Evolutionary conservation across 1,140 invertebrate species (phyloP), one percentile per base, ranked within the genome.

Genomic region (Trachelipus rathkii): DNA sequence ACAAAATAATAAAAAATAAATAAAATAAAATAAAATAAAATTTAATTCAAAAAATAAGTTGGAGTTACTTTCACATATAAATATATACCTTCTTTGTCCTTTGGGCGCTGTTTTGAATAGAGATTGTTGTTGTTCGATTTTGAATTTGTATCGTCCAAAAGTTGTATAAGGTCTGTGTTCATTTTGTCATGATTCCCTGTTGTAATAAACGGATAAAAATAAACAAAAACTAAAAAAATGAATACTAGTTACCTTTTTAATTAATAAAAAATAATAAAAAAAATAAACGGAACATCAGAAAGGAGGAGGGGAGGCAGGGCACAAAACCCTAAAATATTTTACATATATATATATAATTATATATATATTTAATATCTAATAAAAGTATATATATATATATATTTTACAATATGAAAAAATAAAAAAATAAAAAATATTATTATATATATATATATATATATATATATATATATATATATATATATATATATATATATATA

Each of bases 191-290:
- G 10, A 10, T 19, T 60, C 11, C 50, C 50, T 60, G 50, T 60
- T 60, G 8, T 8, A 60, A 60, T 19, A 33, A 33, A 33, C 33
- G 33, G 13, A 2, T 5, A 71, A 19, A n/a, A 11, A 24, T 33
- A 24, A 15, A 44, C 4, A 0, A 71, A 15, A 10, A 2, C n/a
- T 43, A 33, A 71, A 13, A 71, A 44, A 44, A 71, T n/a, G 10
- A 71, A 71, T 71, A n/a, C 70, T 33, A 33, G 33, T 71, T 71
- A 71, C 15, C 19, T 33, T 71, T 33, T 13, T 71, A 23, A 13
- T 71, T 43, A 33, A 23, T 44, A 2, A 43, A 43, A 7, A n/a
- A 33, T 23, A 3, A 19, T 15, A 24, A 4, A 4, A 33, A 23
- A 8, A 19, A 8, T 6, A 21, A 13, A 33, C 33, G 13, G 2